A percentile compares a stretch with the other conserved stretches of the same genome.
phyloP scores from a whole-genome alignment of 92 coral and sea anemone species.

The Heliopora coerulea region DNA sequence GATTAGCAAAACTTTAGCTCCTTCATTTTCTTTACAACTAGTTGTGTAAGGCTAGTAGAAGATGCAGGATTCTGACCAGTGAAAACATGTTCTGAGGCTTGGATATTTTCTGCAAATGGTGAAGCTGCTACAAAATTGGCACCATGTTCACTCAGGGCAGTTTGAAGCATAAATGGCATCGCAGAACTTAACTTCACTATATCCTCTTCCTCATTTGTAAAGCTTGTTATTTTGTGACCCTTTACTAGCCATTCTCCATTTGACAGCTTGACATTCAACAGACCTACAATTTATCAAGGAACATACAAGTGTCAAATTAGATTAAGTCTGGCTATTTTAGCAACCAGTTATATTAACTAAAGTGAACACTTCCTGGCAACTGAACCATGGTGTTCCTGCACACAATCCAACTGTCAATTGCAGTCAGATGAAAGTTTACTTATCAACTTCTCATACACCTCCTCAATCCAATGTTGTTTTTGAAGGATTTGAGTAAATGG shows the following conservation, averaged over 20 bases:
- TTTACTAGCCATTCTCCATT: conserved; percentile 88
- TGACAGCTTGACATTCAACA: conserved; percentile 84
- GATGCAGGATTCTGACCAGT: conserved; percentile 97
- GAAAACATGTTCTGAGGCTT: conserved; percentile 57
- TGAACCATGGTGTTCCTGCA: too few species aligned
- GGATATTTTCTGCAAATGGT: conserved; percentile 56
- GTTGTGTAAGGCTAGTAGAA: conserved; percentile 77
- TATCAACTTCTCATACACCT: too few species aligned
- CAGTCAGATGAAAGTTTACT: too few species aligned
- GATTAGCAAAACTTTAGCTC: conserved; percentile 21
- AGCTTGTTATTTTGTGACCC: conserved; percentile 77
- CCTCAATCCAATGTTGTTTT: too few species aligned
- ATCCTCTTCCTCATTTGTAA: conserved; percentile 77
- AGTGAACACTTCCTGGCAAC: too few species aligned
- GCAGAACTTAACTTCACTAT: conserved; percentile 51
- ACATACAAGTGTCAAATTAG: not conserved
- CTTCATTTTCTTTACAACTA: conserved; percentile 65
- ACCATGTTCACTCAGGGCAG: conserved; percentile 71
- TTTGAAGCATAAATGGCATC: conserved; percentile 92
- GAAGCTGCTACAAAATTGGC: conserved; percentile 60
- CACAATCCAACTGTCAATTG: too few species aligned
- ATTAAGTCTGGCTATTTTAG: too few species aligned
- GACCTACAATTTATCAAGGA: conserved; percentile 53
- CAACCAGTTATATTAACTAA: too few species aligned
- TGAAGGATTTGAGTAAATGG: too few species aligned